Conservation (phyloP, 2,113 vertebrate species). For the Python bivittatus region DNA sequence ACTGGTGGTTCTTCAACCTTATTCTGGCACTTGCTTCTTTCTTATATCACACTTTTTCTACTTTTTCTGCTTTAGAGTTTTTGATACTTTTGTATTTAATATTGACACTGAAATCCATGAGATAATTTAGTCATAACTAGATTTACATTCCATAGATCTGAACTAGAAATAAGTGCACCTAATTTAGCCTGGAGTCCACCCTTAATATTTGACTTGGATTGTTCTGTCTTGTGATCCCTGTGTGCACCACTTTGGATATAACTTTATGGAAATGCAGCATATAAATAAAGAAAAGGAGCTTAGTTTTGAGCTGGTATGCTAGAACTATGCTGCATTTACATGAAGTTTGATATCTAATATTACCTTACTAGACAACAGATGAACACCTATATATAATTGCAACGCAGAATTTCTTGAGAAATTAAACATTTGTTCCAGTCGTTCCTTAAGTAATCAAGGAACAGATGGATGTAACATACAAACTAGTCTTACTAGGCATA, state of each 20-base stretch:
- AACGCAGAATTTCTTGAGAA: not conserved
- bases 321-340: too few species aligned
- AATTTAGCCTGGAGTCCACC: not conserved
- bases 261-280: not conserved
- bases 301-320: not conserved
- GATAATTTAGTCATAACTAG: not conserved
- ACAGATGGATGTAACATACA: not conserved
- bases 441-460: not conserved
- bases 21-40: not conserved
- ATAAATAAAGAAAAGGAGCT: not conserved
- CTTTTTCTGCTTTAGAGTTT: not conserved
- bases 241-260: not conserved
- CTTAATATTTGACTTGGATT: not conserved
- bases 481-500: not conserved
- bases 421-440: not conserved
- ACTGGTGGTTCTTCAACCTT: not conserved
- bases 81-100: not conserved
- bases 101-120: not conserved
- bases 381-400: not conserved
- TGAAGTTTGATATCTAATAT: not conserved
- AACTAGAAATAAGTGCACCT: not conserved
- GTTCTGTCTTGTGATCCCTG: not conserved
- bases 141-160: not conserved
- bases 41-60: not conserved
- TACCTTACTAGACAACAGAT: not conserved